A percentile compares a stretch with the other conserved stretches of the same genome.
Evolutionary conservation across 2,888 invertebrate species (phyloP).

Genomic region (Cryptocephalus moraei): DNA sequence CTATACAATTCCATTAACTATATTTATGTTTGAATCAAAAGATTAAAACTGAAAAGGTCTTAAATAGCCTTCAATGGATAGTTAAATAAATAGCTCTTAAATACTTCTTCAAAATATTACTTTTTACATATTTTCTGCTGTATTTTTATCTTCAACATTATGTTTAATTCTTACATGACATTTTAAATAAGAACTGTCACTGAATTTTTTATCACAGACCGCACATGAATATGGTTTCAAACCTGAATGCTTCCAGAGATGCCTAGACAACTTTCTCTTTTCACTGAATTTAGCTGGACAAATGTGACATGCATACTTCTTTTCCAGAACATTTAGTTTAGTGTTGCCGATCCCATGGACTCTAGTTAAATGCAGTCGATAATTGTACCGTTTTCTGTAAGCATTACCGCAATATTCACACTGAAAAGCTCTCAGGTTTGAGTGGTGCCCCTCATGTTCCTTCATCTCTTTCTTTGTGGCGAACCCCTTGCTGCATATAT

Average conservation of each 20-base stretch:
- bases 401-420: conserved; percentile 44
- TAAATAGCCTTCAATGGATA: too few species aligned
- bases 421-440: conserved; percentile 20
- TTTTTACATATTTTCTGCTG: too few species aligned
- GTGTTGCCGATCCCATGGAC: conserved; percentile 37
- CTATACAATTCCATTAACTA: too few species aligned
- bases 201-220: conserved; percentile 24
- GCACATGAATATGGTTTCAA: conserved; percentile 23
- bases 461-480: conserved; percentile 21
- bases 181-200: conserved; percentile 25
- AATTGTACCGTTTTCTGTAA: conserved; percentile 17
- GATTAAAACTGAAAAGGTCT: too few species aligned
- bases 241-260: conserved; percentile 26
- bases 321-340: conserved; percentile 29
- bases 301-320: conserved; percentile 24
- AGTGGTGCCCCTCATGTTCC: conserved; percentile 23
- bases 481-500: conserved; percentile 24
- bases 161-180: conserved; percentile 18
- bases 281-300: conserved; percentile 33
- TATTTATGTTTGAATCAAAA: too few species aligned
- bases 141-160: not conserved
- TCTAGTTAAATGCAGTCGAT: conserved; percentile 42
- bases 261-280: conserved; percentile 23
- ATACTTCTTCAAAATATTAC: too few species aligned
- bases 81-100: too few species aligned